Evolutionary conservation across 2,113 vertebrate species (phyloP).

Genomic region (Anser brachyrhynchus): DNA sequence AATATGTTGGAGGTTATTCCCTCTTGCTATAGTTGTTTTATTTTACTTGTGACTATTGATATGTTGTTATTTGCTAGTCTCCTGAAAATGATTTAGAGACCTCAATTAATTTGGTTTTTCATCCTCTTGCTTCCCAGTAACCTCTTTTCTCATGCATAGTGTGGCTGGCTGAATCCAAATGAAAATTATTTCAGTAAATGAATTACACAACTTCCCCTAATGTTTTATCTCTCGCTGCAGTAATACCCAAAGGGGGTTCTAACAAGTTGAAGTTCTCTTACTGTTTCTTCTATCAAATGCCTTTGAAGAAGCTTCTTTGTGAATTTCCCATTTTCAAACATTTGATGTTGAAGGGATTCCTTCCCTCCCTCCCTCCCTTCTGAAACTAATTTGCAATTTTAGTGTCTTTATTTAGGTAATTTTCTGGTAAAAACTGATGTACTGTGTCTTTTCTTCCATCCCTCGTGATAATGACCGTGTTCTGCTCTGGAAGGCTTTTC

Average conservation of each 20-base stretch:
- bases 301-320: not conserved
- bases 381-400: not conserved
- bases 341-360: not conserved
- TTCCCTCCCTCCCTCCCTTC: no score
- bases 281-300: not conserved
- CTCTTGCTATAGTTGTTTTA: not conserved
- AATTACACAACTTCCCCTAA: not conserved
- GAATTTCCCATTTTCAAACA: not conserved
- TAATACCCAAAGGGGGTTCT: not conserved
- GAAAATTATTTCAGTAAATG: not conserved
- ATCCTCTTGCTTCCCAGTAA: not conserved
- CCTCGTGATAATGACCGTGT: not conserved
- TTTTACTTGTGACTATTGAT: not conserved
- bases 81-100: not conserved
- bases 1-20: not conserved
- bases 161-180: not conserved
- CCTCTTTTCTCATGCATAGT: not conserved
- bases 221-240: not conserved
- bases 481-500: not conserved
- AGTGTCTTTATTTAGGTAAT: not conserved
- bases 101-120: not conserved
- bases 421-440: not conserved
- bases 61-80: not conserved
- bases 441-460: not conserved
- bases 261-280: not conserved